Conservation (phyloP, 1,140 invertebrate species). For the Hycleus cichorii region DNA sequence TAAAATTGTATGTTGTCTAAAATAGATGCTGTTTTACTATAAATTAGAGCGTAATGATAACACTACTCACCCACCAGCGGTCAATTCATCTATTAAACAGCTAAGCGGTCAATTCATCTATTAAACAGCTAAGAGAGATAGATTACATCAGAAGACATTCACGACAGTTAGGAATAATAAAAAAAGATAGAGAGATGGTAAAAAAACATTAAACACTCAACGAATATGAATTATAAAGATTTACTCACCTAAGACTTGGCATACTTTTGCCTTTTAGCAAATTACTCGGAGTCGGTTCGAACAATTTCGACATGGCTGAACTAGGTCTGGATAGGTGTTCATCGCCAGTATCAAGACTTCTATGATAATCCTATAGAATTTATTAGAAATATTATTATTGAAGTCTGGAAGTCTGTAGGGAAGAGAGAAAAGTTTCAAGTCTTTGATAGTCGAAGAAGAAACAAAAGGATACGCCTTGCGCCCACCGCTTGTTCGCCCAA, state of each 20-base stretch:
- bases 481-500: conserved; percentile 47
- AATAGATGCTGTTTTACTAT: no score
- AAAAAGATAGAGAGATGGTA: not conserved
- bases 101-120: no score
- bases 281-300: conserved; percentile 54
- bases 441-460: conserved; percentile 2
- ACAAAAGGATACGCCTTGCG: conserved; percentile 32
- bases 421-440: conserved; percentile 4
- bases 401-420: not conserved
- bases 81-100: conserved; percentile 80
- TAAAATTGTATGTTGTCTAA: no score
- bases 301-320: conserved; percentile 55
- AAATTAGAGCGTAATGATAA: no score
- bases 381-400: not conserved
- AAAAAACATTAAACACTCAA: not conserved
- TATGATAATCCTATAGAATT: conserved; percentile 59
- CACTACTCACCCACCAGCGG: conserved; percentile 69
- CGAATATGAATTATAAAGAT: not conserved
- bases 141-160: conserved; percentile 41
- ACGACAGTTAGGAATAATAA: conserved; percentile 5
- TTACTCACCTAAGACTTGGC: conserved; percentile 80
- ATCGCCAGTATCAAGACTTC: conserved; percentile 71
- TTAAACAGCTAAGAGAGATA: conserved; percentile 55
- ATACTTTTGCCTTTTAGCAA: conserved; percentile 90
- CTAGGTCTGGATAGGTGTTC: conserved; percentile 58